These are phyloP conservation scores for Criorhina ranunculi DNA, from an alignment of 2,888 invertebrate species.

Conservation along the genomic window DNA sequence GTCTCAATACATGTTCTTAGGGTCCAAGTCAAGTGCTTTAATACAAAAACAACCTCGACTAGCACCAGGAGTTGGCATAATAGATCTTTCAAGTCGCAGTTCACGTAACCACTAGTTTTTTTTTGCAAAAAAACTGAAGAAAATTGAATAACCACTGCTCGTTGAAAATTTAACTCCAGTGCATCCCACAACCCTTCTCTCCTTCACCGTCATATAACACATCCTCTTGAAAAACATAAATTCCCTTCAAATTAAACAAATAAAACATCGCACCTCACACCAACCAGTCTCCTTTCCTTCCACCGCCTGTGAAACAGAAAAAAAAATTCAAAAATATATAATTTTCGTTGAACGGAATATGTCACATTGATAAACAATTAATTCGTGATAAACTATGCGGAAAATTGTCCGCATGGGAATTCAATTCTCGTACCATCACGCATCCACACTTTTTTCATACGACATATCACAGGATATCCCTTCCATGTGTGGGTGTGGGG, in stretches of 20 bases:
- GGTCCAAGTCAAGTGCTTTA: too few species aligned
- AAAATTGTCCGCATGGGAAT: constrained; percentile 44
- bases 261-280: neutral
- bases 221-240: neutral
- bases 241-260: neutral
- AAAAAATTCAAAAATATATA: neutral
- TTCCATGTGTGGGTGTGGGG: neutral
- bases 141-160: too few species aligned
- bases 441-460: constrained; percentile 18
- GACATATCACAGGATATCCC: constrained; percentile 35
- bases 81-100: too few species aligned
- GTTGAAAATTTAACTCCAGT: too few species aligned
- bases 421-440: constrained; percentile 19
- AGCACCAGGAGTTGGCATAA: too few species aligned
- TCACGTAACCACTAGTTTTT: too few species aligned
- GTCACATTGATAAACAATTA: constrained; percentile 64
- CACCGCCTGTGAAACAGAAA: neutral
- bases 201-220: too few species aligned
- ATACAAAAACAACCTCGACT: too few species aligned
- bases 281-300: neutral
- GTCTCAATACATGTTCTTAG: too few species aligned
- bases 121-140: too few species aligned
- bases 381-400: constrained; percentile 53
- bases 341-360: constrained; percentile 32
- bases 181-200: too few species aligned